These are phyloP conservation scores for Triplophysa siluroides DNA, from an alignment of 2,113 vertebrate genomes.

Conservation along the genomic window DNA sequence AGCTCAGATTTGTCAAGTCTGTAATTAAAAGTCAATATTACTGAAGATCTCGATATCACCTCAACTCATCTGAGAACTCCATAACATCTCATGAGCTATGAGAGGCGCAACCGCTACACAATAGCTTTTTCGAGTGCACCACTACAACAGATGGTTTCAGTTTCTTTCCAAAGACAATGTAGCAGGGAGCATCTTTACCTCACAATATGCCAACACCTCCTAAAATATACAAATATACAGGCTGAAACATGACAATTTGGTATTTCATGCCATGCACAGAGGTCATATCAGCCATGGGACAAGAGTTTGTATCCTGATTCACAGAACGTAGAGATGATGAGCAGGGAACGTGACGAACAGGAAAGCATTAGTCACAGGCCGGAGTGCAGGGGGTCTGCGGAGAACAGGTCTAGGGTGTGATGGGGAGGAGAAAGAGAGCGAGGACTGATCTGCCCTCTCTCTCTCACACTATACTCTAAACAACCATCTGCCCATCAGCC, in stretches of 20 bases:
- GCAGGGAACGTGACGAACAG: constrained; percentile 55
- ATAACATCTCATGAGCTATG: too few species aligned
- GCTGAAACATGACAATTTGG: background rate
- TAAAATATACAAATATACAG: background rate
- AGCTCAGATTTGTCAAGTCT: too few species aligned
- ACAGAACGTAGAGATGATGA: constrained; percentile 15
- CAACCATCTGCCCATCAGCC: constrained; percentile 66
- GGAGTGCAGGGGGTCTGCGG: constrained; percentile 59
- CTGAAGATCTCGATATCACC: too few species aligned
- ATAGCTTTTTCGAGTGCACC: background rate
- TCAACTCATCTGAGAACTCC: too few species aligned
- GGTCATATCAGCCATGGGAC: constrained; percentile 30
- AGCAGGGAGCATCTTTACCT: background rate
- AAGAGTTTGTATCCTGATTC: constrained; percentile 5
- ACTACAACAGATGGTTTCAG: constrained; percentile 21
- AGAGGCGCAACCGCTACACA: too few species aligned
- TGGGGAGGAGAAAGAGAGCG: constrained; percentile 54
- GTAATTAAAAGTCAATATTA: too few species aligned
- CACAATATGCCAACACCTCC: background rate
- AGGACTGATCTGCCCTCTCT: background rate
- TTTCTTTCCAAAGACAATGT: constrained; percentile 8
- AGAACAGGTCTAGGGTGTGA: constrained; percentile 55
- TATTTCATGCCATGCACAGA: constrained; percentile 12
- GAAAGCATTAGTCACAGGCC: constrained; percentile 70
- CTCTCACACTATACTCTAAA: constrained; percentile 44